A percentile compares a stretch with the other conserved stretches of the same genome.
Evolutionary conservation across 2,113 vertebrate genomes (phyloP).

Genomic region (Dipodomys stephensi): DNA sequence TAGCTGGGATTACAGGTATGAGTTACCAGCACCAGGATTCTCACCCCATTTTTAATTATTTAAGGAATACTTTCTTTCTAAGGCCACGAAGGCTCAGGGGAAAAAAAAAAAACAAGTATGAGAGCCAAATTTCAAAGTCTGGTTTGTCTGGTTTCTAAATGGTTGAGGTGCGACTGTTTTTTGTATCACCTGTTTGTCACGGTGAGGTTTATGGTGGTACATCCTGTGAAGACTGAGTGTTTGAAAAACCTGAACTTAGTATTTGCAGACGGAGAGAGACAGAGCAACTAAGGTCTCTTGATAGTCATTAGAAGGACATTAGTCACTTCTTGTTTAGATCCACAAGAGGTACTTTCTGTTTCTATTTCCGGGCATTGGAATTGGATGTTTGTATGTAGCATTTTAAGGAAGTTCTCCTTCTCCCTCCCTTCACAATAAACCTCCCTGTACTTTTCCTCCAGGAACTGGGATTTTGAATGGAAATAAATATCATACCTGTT

Average conservation of each 20-base stretch:
- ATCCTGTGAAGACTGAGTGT: not conserved
- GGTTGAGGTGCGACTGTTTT: not conserved
- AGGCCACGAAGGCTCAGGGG: not conserved
- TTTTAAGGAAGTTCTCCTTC: constrained; percentile 55
- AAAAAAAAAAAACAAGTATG: constrained; percentile 6
- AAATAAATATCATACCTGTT: constrained; percentile 63
- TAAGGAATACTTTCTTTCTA: constrained; percentile 9
- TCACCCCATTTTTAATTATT: not conserved
- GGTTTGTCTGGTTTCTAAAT: not conserved
- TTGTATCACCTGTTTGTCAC: not conserved
- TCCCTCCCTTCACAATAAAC: constrained; percentile 26
- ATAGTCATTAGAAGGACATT: constrained; percentile 6
- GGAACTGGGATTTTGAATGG: constrained; percentile 49
- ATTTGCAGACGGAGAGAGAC: not conserved
- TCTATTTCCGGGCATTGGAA: constrained; percentile 51
- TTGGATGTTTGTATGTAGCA: constrained; percentile 47
- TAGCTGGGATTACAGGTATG: no score
- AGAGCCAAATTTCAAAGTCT: not conserved
- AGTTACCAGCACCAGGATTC: not conserved
- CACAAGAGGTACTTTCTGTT: constrained; percentile 35
- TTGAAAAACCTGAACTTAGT: not conserved
- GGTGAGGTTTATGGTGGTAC: not conserved
- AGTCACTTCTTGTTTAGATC: constrained; percentile 35
- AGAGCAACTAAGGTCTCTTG: constrained; percentile 19
- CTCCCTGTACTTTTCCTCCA: constrained; percentile 57